Conservation (phyloP, 2,888 invertebrate genomes). For the Pseudococcus jackbeardsleyi region DNA sequence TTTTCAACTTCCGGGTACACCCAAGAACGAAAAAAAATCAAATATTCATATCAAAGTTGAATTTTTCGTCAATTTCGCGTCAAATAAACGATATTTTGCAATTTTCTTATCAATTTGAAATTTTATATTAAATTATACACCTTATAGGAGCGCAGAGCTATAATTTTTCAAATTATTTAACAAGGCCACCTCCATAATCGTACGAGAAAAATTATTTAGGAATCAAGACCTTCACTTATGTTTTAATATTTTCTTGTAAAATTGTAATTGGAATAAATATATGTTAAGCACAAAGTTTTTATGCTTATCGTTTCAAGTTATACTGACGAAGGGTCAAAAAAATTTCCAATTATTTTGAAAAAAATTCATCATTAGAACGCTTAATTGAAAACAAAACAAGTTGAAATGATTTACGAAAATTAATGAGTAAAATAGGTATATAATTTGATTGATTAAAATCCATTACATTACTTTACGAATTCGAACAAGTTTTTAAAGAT, state of each 20-base stretch:
- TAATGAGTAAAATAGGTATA: too few relatives aligned
- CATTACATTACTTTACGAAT: too few relatives aligned
- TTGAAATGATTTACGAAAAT: too few relatives aligned
- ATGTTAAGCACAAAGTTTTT: not conserved
- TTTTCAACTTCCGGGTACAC: not conserved
- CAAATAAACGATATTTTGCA: not conserved
- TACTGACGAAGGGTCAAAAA: not conserved
- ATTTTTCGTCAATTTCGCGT: not conserved
- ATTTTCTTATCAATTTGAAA: not conserved
- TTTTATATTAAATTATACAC: not conserved
- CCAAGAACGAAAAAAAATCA: not conserved
- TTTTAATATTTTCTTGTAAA: not conserved
- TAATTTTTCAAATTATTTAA: slow-evolving; percentile 15
- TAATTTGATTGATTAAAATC: too few relatives aligned
- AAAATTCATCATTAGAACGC: not conserved
- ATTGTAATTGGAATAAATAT: not conserved
- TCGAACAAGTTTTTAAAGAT: too few relatives aligned
- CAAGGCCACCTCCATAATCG: not conserved
- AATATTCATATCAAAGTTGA: not conserved
- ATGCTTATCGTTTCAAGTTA: too few relatives aligned
- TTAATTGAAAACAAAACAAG: too few relatives aligned
- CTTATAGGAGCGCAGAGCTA: not conserved
- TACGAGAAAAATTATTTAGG: not conserved
- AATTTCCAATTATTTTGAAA: not conserved
- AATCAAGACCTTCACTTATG: not conserved